Percentiles rank a stretch among this genome's conserved stretches.
Conservation (phyloP, 2,797 vertebrate species). For the Eulemur mongoz region DNA sequence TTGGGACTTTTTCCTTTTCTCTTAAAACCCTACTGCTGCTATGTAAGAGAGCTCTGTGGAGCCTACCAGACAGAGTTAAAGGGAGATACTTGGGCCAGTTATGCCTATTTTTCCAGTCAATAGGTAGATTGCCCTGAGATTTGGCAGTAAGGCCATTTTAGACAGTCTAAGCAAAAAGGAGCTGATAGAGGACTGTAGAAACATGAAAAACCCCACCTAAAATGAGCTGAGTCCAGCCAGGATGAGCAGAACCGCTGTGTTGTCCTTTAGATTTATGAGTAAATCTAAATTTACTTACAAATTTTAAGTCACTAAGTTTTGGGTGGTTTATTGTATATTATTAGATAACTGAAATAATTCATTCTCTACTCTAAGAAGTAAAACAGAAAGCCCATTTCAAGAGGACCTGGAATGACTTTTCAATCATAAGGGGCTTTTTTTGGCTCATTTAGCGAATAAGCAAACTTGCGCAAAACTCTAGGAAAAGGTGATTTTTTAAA, state of each 20-base stretch:
- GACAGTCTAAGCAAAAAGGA: background rate
- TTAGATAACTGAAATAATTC: background rate
- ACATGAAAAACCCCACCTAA: background rate
- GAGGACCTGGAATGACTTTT: background rate
- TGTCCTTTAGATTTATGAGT: background rate
- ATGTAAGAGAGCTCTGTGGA: background rate
- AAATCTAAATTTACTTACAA: background rate
- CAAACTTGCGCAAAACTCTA: background rate
- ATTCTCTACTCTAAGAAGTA: background rate
- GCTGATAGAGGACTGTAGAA: background rate
- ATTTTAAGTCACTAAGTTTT: background rate
- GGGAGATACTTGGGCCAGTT: background rate
- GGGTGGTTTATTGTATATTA: background rate
- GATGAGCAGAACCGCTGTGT: background rate
- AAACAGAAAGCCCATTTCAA: background rate
- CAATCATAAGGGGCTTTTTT: background rate
- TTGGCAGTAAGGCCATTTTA: background rate
- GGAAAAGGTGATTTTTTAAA: background rate
- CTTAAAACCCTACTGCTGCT: background rate
- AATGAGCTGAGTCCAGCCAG: background rate
- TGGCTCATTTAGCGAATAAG: background rate
- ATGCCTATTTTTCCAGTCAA: accelerated
- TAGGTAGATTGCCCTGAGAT: background rate
- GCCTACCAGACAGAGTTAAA: background rate
- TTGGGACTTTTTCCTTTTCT: background rate